Evolutionary conservation across 2,113 vertebrate species (phyloP).

Genomic region (Porphyrio hochstetteri): DNA sequence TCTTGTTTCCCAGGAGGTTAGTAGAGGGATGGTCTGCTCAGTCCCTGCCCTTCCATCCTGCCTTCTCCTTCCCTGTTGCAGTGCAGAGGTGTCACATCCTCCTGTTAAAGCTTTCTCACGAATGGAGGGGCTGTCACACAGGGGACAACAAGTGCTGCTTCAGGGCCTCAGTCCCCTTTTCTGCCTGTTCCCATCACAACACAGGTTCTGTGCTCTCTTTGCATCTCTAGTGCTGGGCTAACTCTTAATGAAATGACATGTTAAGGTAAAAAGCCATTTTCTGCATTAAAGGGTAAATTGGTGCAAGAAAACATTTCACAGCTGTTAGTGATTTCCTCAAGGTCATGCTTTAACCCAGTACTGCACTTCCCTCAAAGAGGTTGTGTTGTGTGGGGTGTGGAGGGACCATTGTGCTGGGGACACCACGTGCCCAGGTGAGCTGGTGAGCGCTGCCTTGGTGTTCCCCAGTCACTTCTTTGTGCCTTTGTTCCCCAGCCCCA

Average conservation of each 20-base stretch:
- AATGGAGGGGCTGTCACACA: fast-evolving
- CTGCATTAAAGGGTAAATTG: neutral
- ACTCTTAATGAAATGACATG: neutral
- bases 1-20: neutral
- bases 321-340: neutral
- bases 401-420: neutral
- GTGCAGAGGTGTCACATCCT: neutral
- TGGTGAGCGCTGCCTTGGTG: too few species aligned
- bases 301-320: neutral
- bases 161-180: neutral
- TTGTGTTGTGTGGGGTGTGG: fast-evolving
- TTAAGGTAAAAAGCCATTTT: neutral
- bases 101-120: neutral
- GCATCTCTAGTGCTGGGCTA: neutral
- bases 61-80: neutral
- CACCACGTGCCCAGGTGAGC: neutral
- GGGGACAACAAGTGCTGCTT: neutral
- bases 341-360: fast-evolving
- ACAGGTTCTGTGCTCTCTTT: neutral
- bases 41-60: neutral
- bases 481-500: neutral
- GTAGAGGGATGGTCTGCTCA: neutral
- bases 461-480: neutral
- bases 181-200: neutral
- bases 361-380: fast-evolving